Evolutionary conservation across 1,140 invertebrate genomes (phyloP), one percentile per base, ranked within the genome.

Genomic region (Neodiprion pinetum): DNA sequence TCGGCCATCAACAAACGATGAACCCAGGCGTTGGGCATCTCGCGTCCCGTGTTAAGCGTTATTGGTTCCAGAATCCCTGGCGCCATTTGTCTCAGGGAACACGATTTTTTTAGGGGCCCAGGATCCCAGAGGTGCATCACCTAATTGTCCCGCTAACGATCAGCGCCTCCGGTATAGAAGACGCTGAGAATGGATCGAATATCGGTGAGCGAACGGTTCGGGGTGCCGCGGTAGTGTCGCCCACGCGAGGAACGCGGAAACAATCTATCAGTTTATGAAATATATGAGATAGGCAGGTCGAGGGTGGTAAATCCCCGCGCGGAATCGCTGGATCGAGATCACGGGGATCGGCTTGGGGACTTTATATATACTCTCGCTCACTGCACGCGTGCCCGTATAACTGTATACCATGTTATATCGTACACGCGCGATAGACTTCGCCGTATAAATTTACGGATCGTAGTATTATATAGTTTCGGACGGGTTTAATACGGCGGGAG

Each of bases 91-190:
- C 80, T 80, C 75, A 40, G 28, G 67, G 61, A 76, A 14, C 61
- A 65, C 12, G 61, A 21, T 65, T 65, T 4, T 65, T 65, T 17
- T 14, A 9, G 23, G 21, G 53, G 0, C 21, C 11, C 11, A 69
- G 9, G 12, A 48, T 81, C 77, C 80, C 80, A 28, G 49, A 74
- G 76, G 77, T 79, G 53, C 81, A 82, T 82, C 81, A 82, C 74
- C 76, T 80, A 82, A 82, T 81, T 80, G 76, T 74, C 77, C 77
- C 47, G 77, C 73, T 71, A 75, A 81, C 78, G 76, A 80, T 76
- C 75, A 40, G 28, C 28, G 28, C 28, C 28, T 40, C 28, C 28
- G 5, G 28, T 40, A 40, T 40, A 40, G 28, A 40, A 40, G 28
- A 40, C 1, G 28, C 28, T 40, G 5, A 40, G 17, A 40, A 40